Percentiles rank a stretch among this genome's conserved stretches.
These are phyloP conservation scores for Meloe dianella DNA, from an alignment of 2,888 invertebrate genomes.

Conservation along the genomic window DNA sequence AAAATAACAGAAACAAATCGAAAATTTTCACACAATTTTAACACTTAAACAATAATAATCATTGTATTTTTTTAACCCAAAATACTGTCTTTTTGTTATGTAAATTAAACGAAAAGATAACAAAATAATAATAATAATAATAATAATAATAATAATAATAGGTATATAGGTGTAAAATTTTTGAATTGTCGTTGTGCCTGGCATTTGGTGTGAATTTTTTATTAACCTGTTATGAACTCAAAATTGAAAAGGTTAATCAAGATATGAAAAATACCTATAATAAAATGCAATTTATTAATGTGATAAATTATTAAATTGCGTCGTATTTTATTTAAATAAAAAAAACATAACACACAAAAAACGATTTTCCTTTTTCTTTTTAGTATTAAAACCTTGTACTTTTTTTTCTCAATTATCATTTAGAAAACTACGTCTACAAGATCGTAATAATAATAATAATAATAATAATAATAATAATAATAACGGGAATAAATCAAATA, in stretches of 20 bases:
- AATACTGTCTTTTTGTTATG: background rate
- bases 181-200: no score
- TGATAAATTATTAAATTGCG: slow-evolving; percentile 10
- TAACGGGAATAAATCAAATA: background rate
- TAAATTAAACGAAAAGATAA: no score
- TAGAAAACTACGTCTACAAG: background rate
- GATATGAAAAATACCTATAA: slow-evolving; percentile 40
- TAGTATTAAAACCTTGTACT: background rate
- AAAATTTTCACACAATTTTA: background rate
- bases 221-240: slow-evolving; percentile 37
- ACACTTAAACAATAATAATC: background rate
- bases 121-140: background rate
- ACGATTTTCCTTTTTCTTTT: slow-evolving; percentile 9
- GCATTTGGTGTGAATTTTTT: slow-evolving; percentile 40
- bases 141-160: background rate
- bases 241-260: slow-evolving; percentile 41
- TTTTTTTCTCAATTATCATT: background rate
- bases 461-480: background rate
- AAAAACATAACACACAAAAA: no score
- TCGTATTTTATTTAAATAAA: background rate
- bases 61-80: background rate
- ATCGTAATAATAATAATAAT: background rate
- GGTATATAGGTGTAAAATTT: background rate
- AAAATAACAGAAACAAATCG: no score
- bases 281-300: slow-evolving; percentile 22